These are phyloP conservation scores for Bunonema sp. DNA, from an alignment of 2,888 invertebrate species.

Conservation along the genomic window DNA sequence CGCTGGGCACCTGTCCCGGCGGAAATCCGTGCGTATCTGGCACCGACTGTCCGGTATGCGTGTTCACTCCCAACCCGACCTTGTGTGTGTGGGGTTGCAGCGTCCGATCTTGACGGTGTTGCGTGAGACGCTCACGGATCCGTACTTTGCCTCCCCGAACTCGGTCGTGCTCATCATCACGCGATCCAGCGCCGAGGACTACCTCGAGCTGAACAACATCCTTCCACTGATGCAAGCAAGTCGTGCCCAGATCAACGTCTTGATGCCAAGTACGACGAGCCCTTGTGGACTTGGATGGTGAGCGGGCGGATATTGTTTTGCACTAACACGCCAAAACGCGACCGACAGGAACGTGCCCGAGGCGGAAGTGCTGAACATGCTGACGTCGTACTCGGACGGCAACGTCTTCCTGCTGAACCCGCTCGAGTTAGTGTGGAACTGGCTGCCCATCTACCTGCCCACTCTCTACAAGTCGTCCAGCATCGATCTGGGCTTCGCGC, in stretches of 20 bases:
- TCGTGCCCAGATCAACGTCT: conserved; percentile 21
- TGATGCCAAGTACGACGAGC: conserved; percentile 17
- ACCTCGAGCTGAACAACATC: too few relatives aligned
- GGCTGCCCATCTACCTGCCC: conserved; percentile 3
- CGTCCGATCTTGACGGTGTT: too few relatives aligned
- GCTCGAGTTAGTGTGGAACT: conserved; percentile 1
- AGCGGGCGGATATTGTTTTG: too few relatives aligned
- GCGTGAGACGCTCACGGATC: too few relatives aligned
- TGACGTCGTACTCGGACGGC: conserved; percentile 19
- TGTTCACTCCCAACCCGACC: too few relatives aligned
- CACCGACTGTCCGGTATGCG: too few relatives aligned
- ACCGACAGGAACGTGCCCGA: conserved; percentile 15
- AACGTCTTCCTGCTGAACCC: conserved; percentile 16
- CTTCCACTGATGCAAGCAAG: too few relatives aligned
- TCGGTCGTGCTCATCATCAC: conserved; percentile 25
- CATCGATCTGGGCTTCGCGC: conserved; percentile 5
- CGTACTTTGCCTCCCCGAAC: conserved; percentile 18
- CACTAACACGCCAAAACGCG: too few relatives aligned
- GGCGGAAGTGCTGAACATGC: conserved; percentile 10
- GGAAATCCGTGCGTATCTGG: too few relatives aligned
- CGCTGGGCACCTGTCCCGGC: too few relatives aligned
- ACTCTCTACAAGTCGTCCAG: conserved; percentile 1
- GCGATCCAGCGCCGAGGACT: conserved; percentile 26
- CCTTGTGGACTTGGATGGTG: conserved; percentile 27
- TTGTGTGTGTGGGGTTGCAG: too few relatives aligned